Conservation (phyloP, 2,113 vertebrate species). For the Cariama cristata region DNA sequence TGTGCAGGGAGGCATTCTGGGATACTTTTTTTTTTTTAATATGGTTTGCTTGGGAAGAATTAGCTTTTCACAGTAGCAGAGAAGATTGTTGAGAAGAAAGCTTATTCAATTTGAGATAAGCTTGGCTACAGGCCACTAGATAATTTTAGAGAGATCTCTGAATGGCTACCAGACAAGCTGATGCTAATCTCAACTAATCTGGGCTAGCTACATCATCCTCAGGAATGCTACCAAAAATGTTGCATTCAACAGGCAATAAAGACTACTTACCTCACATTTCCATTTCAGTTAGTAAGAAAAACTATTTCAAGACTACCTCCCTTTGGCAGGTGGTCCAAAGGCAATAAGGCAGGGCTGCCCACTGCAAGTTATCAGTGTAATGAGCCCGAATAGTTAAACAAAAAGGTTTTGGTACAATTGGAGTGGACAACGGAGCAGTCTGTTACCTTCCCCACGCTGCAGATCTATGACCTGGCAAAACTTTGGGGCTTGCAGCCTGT, state of each 20-base stretch:
- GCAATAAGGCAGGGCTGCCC: background rate
- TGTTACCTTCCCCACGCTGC: fast-evolving
- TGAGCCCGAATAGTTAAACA: background rate
- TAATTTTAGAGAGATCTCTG: background rate
- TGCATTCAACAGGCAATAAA: background rate
- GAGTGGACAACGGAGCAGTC: background rate
- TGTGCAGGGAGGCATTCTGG: background rate
- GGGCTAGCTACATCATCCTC: background rate
- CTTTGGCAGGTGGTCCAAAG: background rate
- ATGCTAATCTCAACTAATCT: background rate
- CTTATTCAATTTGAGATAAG: background rate
- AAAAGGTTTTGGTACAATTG: background rate
- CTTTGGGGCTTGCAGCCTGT: background rate
- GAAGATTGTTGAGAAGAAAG: background rate
- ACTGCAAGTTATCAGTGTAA: background rate
- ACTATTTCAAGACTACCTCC: background rate
- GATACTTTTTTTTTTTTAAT: background rate
- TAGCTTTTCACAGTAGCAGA: background rate
- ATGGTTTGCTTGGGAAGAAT: background rate
- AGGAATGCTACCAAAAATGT: fast-evolving
- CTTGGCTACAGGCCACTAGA: background rate
- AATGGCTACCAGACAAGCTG: background rate
- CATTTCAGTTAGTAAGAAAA: background rate
- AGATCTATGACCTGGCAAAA: background rate
- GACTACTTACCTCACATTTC: background rate